phyloP scores from a whole-genome alignment of 2,888 invertebrate species.

The Tholera decimalis region DNA sequence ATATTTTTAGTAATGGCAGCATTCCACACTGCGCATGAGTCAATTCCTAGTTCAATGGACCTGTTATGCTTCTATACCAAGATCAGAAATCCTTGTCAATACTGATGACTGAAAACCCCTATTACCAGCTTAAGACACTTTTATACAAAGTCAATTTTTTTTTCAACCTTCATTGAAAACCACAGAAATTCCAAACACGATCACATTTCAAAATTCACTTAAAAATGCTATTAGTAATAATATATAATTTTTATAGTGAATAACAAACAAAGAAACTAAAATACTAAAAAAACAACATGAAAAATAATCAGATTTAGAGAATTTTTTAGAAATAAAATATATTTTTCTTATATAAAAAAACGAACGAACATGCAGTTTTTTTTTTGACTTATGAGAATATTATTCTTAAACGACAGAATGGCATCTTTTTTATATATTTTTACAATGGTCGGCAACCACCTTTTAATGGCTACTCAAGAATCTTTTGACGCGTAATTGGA shows the following conservation, averaged over 20 bases:
- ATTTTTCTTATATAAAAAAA: neutral
- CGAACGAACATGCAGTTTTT: neutral
- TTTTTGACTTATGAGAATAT: neutral
- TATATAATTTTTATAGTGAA: slow-evolving; percentile 49
- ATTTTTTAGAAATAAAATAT: slow-evolving; percentile 17
- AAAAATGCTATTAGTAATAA: slow-evolving; percentile 50
- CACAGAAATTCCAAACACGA: slow-evolving; percentile 32
- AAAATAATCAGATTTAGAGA: slow-evolving; percentile 61
- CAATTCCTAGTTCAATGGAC: neutral
- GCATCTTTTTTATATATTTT: slow-evolving; percentile 3
- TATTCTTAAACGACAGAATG: slow-evolving; percentile 7
- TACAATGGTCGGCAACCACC: slow-evolving; percentile 3
- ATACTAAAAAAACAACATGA: slow-evolving; percentile 61
- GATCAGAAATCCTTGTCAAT: neutral
- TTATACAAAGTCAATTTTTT: slow-evolving; percentile 3
- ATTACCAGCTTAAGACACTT: slow-evolving; percentile 10
- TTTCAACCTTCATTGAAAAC: neutral
- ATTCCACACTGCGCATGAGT: too few species aligned
- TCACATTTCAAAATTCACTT: slow-evolving; percentile 32
- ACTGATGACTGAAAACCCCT: neutral
- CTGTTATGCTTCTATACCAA: neutral
- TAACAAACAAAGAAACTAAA: slow-evolving; percentile 63
- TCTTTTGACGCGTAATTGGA: neutral
- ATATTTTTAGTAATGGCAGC: neutral
- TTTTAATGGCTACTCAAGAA: neutral